Evolutionary conservation across 2,888 invertebrate genomes (phyloP).

Genomic region (Glyphotaelius pellucidus): DNA sequence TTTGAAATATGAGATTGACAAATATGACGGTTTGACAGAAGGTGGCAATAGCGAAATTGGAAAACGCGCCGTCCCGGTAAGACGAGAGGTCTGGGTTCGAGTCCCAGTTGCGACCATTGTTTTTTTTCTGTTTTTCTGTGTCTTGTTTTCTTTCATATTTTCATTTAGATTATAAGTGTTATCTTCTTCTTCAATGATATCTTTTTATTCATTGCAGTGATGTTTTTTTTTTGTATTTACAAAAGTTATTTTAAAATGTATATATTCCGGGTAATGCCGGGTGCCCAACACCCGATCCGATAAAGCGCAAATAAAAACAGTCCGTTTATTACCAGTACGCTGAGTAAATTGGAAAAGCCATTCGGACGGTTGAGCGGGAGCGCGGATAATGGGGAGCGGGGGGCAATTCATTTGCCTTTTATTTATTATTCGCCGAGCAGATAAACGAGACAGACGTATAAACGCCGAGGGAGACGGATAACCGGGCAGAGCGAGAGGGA

Average conservation of each 20-base stretch:
- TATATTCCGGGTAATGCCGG: neutral
- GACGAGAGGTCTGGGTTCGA: too few species aligned
- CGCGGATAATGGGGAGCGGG: conserved; percentile 52
- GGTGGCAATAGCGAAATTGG: too few species aligned
- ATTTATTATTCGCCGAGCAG: conserved; percentile 64
- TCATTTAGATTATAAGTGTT: too few species aligned
- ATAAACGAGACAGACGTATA: conserved; percentile 62
- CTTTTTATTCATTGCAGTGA: too few species aligned
- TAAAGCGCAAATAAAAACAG: neutral
- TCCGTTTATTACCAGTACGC: conserved; percentile 11
- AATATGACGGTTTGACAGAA: too few species aligned
- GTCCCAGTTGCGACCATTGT: too few species aligned
- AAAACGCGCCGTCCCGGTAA: too few species aligned
- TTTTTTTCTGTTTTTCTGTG: too few species aligned
- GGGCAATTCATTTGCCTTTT: conserved; percentile 60
- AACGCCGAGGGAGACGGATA: conserved; percentile 45
- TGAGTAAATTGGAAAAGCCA: conserved; percentile 42
- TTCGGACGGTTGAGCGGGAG: conserved; percentile 39
- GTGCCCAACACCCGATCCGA: neutral
- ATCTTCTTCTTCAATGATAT: too few species aligned
- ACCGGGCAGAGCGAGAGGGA: conserved; percentile 42
- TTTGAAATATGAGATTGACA: too few species aligned
- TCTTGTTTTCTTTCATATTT: too few species aligned
- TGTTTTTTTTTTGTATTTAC: too few species aligned
- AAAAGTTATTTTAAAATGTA: neutral